phyloP scores from a whole-genome alignment of 2,888 invertebrate genomes.

The Lordiphosa fenestrarum region DNA sequence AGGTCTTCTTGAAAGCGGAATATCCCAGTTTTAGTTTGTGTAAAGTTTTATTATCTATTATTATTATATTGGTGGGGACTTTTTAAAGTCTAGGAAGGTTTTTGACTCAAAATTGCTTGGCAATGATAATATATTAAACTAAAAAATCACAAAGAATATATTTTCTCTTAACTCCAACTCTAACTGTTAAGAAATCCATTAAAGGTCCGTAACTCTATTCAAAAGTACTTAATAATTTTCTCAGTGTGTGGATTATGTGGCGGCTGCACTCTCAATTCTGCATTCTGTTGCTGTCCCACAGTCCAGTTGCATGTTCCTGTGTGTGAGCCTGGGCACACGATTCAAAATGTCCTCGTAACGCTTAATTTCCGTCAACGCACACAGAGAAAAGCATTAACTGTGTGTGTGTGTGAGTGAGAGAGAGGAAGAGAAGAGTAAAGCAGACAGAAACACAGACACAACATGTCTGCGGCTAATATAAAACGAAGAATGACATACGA shows the following conservation, averaged over 20 bases:
- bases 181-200: no score
- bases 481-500: constrained; percentile 61
- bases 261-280: constrained; percentile 29
- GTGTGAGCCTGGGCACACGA: constrained; percentile 38
- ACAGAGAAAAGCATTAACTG: constrained; percentile 9
- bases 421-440: not conserved
- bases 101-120: no score
- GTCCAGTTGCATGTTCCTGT: constrained; percentile 31
- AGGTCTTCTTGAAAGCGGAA: no score
- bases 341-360: constrained; percentile 68
- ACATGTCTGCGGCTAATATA: constrained; percentile 74
- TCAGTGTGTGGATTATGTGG: not conserved
- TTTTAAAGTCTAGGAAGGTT: no score
- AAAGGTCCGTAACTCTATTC: no score
- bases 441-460: constrained; percentile 30
- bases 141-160: no score
- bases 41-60: no score
- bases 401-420: not conserved
- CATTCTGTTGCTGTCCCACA: constrained; percentile 35
- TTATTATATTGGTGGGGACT: no score
- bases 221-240: not conserved
- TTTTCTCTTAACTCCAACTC: no score
- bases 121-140: no score
- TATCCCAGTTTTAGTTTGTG: no score
- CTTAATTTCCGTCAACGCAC: constrained; percentile 68